Base-by-base conservation (phyloP, 1,140 invertebrate species). In the Onthophagus taurus region DNA sequence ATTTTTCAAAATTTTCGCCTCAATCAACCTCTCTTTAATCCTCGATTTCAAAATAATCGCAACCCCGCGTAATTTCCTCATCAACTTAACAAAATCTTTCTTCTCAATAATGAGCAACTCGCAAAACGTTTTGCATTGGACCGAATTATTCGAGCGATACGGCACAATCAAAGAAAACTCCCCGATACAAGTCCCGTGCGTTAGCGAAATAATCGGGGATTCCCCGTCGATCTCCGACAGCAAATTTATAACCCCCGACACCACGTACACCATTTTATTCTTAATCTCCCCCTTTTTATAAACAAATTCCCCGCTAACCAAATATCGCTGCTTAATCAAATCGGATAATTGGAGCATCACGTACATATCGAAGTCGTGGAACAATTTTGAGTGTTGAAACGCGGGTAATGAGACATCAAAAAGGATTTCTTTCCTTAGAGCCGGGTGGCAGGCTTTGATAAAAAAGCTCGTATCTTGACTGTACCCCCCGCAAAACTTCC, bases 171-270 rank as follows among this genome's bases (percentile, higher is more conserved):
- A 18, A 4, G 29, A 43, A 7, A 33, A 43, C 26, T 47, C 48
- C 2, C 48, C 48, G 13, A 50, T 24, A 31, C 44, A 38, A n/a
- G 44, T 50, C 2, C 48, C 48, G 9, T 21, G 31, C 11, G 35
- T 37, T 1, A 50, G 19, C 11, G 45, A 47, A 19, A 50, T 21
- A 2, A 50, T 45, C 1, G 44, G 33, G 1, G 48, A 45, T 31
- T 50, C 48, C n/a, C 45, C 39, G 31, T 50, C 48, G 12, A 47
- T 45, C 17, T 43, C 38, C 3, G 44, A 47, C 2, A 50, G 23
- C 5, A 50, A 18, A 11, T 50, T 31, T 9, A 50, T 29, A 4
- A 42, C 36, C 2, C 48, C 48, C 26, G 45, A 42, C 29, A 35
- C 34, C 6, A 50, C 34, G 35, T 50, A 50, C 6, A 50, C 19